Percentiles rank a stretch among this genome's conserved stretches.
Conservation (phyloP, 2,888 invertebrate genomes). For the Dorcus parallelipipedus region DNA sequence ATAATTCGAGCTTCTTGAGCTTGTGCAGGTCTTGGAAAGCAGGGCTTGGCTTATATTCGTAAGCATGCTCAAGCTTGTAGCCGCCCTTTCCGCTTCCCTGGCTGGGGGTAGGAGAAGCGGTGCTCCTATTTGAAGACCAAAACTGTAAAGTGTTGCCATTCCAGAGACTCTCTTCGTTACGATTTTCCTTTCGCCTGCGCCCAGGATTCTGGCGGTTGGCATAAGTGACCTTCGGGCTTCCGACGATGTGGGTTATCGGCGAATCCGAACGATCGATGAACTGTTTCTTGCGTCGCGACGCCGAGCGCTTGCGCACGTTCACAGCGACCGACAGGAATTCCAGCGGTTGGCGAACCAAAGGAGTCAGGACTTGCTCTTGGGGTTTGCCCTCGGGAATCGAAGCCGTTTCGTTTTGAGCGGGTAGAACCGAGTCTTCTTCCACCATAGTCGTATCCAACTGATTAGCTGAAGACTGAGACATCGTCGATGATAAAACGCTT, state of each 20-base stretch:
- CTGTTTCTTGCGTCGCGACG: constrained; percentile 64
- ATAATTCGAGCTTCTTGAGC: constrained; percentile 74
- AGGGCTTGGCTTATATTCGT: constrained; percentile 62
- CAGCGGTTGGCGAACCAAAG: constrained; percentile 68
- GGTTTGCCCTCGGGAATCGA: constrained; percentile 40
- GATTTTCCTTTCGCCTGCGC: constrained; percentile 39
- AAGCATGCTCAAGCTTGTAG: constrained; percentile 36
- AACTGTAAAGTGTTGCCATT: constrained; percentile 70
- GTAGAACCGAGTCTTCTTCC: constrained; percentile 46
- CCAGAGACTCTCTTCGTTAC: constrained; percentile 53
- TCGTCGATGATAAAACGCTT: constrained; percentile 71
- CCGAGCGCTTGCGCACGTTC: constrained; percentile 64
- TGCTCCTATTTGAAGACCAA: constrained; percentile 52
- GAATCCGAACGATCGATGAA: constrained; percentile 66
- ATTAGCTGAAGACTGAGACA: constrained; percentile 70
- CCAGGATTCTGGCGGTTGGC: constrained; percentile 51
- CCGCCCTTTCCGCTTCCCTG: constrained; percentile 47
- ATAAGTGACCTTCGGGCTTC: constrained; percentile 63
- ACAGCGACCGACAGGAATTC: constrained; percentile 69
- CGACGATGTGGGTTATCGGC: constrained; percentile 58
- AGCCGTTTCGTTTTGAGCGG: constrained; percentile 42
- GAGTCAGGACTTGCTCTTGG: constrained; percentile 58
- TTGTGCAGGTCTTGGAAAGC: constrained; percentile 82
- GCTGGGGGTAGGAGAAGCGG: constrained; percentile 59
- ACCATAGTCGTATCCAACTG: constrained; percentile 63